These are phyloP conservation scores for Fregata magnificens DNA, from an alignment of 2,113 vertebrate species.

Conservation along the genomic window DNA sequence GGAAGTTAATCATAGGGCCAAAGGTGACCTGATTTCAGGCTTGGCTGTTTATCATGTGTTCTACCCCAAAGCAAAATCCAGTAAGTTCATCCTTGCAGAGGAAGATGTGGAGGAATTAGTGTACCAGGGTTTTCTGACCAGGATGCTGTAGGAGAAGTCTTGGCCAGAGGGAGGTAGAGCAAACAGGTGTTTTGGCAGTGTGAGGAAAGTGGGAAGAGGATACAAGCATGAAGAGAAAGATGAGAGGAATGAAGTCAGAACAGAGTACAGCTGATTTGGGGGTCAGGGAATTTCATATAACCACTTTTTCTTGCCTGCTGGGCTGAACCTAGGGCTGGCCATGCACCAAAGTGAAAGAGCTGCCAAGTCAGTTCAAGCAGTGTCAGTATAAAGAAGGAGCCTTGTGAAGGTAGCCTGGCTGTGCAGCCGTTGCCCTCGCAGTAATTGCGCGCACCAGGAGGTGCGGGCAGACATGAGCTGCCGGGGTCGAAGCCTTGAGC, in stretches of 20 bases:
- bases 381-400: background rate
- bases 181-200: background rate
- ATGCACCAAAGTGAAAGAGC: background rate
- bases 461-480: background rate
- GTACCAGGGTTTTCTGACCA: background rate
- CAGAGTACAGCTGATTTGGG: background rate
- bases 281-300: background rate
- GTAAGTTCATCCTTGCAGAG: background rate
- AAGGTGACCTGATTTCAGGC: background rate
- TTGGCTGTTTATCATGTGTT: background rate
- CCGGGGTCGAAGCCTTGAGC: background rate
- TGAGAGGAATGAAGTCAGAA: background rate
- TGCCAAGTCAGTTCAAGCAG: background rate
- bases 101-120: background rate
- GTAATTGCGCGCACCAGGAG: background rate
- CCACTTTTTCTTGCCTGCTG: background rate
- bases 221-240: background rate
- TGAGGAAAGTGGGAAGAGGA: background rate
- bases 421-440: background rate
- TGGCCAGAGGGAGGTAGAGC: background rate
- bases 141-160: background rate
- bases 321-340: background rate
- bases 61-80: background rate
- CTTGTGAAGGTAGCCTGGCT: background rate
- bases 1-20: background rate